Base-by-base conservation (phyloP, 2,888 invertebrate genomes). In the Strigamia maritima region DNA sequence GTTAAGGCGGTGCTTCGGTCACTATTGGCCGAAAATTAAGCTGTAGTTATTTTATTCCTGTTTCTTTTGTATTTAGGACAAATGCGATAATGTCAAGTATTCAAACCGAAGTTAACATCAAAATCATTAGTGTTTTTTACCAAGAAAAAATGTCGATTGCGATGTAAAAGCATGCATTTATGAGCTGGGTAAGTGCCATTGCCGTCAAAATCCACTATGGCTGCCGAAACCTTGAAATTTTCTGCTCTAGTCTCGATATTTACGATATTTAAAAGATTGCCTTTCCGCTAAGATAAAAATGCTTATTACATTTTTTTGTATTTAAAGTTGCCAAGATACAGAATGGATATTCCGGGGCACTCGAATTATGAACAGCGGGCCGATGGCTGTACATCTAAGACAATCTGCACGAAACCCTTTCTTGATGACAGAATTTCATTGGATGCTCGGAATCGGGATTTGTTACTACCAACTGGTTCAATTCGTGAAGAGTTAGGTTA, bases 161-260 rank as follows among this genome's bases (percentile, higher is more conserved):
- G 8, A 65, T 65, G 26, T 65, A 65, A 26, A 65, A 65, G 28
- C 24, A 26, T 22, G 26, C 6, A 65, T 65, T 14, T 24, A 14
- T 65, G 28, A 26, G 65, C 65, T 65, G 65, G 65, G 65, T 65
- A 65, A 65, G 65, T 65, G 65, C 65, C 16, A 65, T 26, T 28
- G 65, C 65, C 65, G 65, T 65, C 65, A 65, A 65, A 65, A 65
- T 65, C 65, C 24, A 65, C 28, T 65, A 65, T 65, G 65, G 65
- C 65, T 65, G 65, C 65, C 65, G 28, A 65, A 65, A 65, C 65
- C 65, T 65, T 65, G 65, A 65, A 65, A 65, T 65, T 65, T 65
- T 65, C 24, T 26, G 8, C 28, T 26, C 16, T 26, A 24, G 28
- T 26, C 16, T 26, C 3, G 28, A 65, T 65, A 26, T 26, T 26